A percentile compares a stretch with the other conserved stretches of the same genome.
Evolutionary conservation across 2,113 vertebrate species (phyloP).

Genomic region (Rhinogobius similis): DNA sequence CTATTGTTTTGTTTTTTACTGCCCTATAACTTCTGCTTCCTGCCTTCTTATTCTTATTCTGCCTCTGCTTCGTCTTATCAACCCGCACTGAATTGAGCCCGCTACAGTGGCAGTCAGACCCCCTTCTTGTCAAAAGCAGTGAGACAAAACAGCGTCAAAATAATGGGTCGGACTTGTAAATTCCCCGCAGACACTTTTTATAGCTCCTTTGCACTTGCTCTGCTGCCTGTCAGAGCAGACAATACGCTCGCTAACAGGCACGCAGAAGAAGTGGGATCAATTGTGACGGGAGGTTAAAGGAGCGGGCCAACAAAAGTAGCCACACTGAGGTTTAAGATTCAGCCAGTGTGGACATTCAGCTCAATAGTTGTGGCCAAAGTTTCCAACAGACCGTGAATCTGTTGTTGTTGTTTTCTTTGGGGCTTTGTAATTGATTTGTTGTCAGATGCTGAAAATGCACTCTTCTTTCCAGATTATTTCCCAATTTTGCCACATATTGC

Average conservation of each 20-base stretch:
- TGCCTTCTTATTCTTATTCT: slow-evolving; percentile 13
- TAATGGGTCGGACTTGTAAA: slow-evolving; percentile 62
- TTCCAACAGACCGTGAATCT: too few species aligned
- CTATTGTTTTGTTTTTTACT: slow-evolving; percentile 10
- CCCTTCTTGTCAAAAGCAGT: slow-evolving; percentile 50
- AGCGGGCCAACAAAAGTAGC: neutral
- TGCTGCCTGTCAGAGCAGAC: slow-evolving; percentile 59
- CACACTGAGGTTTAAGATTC: neutral
- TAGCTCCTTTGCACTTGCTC: slow-evolving; percentile 53
- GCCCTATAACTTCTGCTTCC: slow-evolving; percentile 39
- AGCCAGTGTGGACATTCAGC: neutral
- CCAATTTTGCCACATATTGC: too few species aligned
- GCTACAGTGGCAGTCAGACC: slow-evolving; percentile 33
- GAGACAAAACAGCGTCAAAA: slow-evolving; percentile 60
- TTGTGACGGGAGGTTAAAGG: slow-evolving; percentile 27
- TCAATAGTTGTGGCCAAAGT: neutral
- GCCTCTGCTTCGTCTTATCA: slow-evolving; percentile 6
- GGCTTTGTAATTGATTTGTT: too few species aligned
- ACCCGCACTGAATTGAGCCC: slow-evolving; percentile 51
- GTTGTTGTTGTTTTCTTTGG: too few species aligned
- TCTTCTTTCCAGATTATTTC: too few species aligned
- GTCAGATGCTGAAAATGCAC: neutral
- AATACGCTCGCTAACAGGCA: slow-evolving; percentile 38
- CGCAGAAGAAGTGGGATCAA: slow-evolving; percentile 33
- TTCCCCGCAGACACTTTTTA: slow-evolving; percentile 57